Conservation (phyloP, 1,140 invertebrate species). For the Marisa cornuarietis region DNA sequence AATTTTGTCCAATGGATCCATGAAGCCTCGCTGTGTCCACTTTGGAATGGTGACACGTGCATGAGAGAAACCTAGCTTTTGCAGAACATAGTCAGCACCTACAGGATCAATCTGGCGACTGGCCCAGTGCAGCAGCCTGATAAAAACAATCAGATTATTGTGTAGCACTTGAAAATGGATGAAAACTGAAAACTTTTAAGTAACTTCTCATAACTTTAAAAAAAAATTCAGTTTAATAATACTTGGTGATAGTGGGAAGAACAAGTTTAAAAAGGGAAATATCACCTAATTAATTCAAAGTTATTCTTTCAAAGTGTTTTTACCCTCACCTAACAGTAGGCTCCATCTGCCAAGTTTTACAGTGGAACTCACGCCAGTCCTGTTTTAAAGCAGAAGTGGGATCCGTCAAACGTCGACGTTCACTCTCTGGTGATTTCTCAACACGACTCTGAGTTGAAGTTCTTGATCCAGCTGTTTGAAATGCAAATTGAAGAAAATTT, state of each 20-base stretch:
- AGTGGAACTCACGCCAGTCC: slow-evolving; percentile 92
- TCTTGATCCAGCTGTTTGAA: slow-evolving; percentile 21
- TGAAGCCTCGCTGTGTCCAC: slow-evolving; percentile 96
- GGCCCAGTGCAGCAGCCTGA: slow-evolving; percentile 89
- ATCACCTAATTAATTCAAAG: neutral
- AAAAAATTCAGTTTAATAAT: neutral
- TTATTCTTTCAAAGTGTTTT: neutral
- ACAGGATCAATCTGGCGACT: slow-evolving; percentile 96
- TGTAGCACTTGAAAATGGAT: neutral
- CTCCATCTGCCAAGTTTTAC: slow-evolving; percentile 97
- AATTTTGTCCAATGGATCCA: slow-evolving; percentile 80
- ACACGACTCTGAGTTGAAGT: slow-evolving; percentile 14
- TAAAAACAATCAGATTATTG: slow-evolving; percentile 22
- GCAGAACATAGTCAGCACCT: slow-evolving; percentile 95
- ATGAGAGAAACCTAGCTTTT: slow-evolving; percentile 96
- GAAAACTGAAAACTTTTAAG: no score
- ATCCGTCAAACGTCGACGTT: slow-evolving; percentile 49
- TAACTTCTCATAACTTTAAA: no score
- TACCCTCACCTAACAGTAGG: slow-evolving; percentile 87
- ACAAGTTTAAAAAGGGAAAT: neutral
- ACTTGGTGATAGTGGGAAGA: neutral
- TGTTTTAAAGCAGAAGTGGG: slow-evolving; percentile 72
- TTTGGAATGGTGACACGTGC: slow-evolving; percentile 98
- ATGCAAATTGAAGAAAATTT: neutral
- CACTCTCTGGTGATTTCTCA: slow-evolving; percentile 58